Conservation (phyloP, 2,113 vertebrate species). For the Fregata magnificens region DNA sequence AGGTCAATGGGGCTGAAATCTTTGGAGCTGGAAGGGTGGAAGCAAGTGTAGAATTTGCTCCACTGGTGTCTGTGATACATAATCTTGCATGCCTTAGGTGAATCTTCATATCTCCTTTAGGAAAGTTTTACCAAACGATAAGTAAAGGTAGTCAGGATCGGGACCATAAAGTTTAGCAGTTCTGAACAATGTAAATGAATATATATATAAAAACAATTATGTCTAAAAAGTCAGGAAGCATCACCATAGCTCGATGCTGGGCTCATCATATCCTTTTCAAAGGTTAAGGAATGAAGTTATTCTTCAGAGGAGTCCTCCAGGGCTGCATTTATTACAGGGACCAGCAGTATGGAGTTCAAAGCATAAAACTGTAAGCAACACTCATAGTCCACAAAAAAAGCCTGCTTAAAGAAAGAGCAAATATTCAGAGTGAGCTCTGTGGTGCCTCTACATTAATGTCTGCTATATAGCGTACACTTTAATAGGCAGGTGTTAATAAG, state of each 20-base stretch:
- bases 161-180: not conserved
- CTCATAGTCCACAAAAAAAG: not conserved
- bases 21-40: not conserved
- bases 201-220: too few relatives aligned
- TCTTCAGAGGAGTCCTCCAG: not conserved
- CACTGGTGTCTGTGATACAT: not conserved
- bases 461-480: not conserved
- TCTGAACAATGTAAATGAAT: not conserved
- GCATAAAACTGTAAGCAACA: not conserved
- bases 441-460: not conserved
- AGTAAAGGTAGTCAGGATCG: not conserved
- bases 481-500: conserved; percentile 4
- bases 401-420: not conserved
- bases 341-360: not conserved
- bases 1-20: not conserved
- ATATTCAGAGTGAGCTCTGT: not conserved
- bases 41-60: not conserved
- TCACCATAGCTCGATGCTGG: not conserved
- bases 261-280: not conserved
- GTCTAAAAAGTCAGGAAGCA: not conserved
- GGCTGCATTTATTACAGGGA: not conserved
- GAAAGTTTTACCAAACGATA: not conserved
- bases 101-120: not conserved
- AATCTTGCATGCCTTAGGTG: not conserved
- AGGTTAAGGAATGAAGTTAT: not conserved